Percentiles rank a stretch among this genome's conserved stretches.
Conservation (phyloP, 2,797 vertebrate species). For the Rhyacichthys aspro region DNA sequence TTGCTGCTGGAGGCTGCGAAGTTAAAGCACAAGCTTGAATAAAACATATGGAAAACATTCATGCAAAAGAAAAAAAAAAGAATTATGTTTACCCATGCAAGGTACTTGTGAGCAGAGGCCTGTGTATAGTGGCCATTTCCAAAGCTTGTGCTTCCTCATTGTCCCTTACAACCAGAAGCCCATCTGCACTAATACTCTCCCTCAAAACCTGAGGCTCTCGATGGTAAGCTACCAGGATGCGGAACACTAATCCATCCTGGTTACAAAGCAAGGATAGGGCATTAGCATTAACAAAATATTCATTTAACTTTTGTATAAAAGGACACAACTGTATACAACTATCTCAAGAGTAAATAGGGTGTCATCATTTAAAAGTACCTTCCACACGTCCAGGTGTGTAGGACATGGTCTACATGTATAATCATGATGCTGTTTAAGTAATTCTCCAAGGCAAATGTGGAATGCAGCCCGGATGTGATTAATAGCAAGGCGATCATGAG, state of each 20-base stretch:
- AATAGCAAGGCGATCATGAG: slow-evolving; percentile 87
- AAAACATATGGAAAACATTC: background rate
- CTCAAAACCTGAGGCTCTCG: slow-evolving; percentile 91
- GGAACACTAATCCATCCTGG: slow-evolving; percentile 92
- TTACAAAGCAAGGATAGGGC: slow-evolving; percentile 1
- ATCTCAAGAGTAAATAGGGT: background rate
- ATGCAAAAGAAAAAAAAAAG: background rate
- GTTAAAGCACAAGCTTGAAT: background rate
- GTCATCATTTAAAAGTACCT: slow-evolving; percentile 77
- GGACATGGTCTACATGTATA: slow-evolving; percentile 82
- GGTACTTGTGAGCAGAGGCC: slow-evolving; percentile 89
- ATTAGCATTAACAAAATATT: background rate
- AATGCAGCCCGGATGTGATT: slow-evolving; percentile 91
- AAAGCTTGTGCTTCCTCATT: slow-evolving; percentile 87
- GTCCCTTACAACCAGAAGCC: slow-evolving; percentile 87
- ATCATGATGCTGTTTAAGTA: slow-evolving; percentile 83
- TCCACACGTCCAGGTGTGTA: slow-evolving; percentile 89
- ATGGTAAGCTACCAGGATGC: slow-evolving; percentile 92
- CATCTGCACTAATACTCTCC: slow-evolving; percentile 84
- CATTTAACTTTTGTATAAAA: background rate
- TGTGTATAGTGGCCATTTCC: slow-evolving; percentile 86
- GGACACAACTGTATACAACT: too few relatives aligned
- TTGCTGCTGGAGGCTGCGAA: slow-evolving; percentile 91
- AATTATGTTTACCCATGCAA: slow-evolving; percentile 87
- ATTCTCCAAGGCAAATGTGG: slow-evolving; percentile 87